These are phyloP conservation scores for Seira ritae DNA, from an alignment of 2,888 invertebrate genomes.

Conservation along the genomic window DNA sequence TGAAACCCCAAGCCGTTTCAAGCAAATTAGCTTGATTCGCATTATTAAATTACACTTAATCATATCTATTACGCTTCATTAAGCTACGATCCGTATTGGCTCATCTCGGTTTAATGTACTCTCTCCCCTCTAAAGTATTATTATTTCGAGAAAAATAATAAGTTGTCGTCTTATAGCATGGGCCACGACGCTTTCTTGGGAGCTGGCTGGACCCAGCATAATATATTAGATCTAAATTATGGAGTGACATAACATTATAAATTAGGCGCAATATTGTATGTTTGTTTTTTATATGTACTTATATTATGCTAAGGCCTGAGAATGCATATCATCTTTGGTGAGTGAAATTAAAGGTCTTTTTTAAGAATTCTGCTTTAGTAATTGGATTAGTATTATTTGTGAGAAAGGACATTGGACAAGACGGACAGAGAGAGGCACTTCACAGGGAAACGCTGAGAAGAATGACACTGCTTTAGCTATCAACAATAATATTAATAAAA, in stretches of 20 bases:
- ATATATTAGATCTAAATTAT: neutral
- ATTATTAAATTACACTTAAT: slow-evolving; percentile 66
- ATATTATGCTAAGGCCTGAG: too few species aligned
- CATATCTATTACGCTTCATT: slow-evolving; percentile 66
- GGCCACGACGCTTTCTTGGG: neutral
- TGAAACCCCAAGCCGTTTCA: slow-evolving; percentile 46
- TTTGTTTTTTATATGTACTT: too few species aligned
- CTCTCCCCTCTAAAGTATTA: neutral
- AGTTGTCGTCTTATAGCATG: neutral
- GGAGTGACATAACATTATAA: neutral
- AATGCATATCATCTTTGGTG: too few species aligned
- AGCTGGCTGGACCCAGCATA: neutral
- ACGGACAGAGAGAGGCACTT: too few species aligned
- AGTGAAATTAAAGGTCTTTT: too few species aligned
- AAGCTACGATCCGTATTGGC: slow-evolving; percentile 44
- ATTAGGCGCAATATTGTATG: too few species aligned
- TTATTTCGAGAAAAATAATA: neutral
- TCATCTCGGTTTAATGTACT: slow-evolving; percentile 42
- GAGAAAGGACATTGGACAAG: too few species aligned
- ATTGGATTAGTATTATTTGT: too few species aligned
- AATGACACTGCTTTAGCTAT: too few species aligned
- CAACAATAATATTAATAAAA: neutral
- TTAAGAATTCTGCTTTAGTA: too few species aligned
- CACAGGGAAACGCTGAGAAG: too few species aligned
- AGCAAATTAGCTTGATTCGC: slow-evolving; percentile 58